phyloP scores from a whole-genome alignment of 2,888 invertebrate species.

The Lasioglossum calceatum region DNA sequence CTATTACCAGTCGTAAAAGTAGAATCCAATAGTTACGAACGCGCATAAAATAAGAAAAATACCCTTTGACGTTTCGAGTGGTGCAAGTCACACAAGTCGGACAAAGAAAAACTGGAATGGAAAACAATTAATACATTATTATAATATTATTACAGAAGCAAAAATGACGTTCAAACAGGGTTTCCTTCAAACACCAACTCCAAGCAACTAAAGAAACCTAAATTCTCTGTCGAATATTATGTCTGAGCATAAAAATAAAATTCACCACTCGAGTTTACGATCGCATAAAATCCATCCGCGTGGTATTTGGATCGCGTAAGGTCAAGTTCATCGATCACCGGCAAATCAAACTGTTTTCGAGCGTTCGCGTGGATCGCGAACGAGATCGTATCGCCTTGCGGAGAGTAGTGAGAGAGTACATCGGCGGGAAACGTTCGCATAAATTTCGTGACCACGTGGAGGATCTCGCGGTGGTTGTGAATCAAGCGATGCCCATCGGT shows the following conservation, averaged over 20 bases:
- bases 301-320: not conserved
- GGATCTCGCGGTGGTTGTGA: conserved; percentile 22
- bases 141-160: not conserved
- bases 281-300: not conserved
- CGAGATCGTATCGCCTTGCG: not conserved
- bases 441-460: conserved; percentile 5
- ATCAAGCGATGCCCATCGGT: conserved; percentile 42
- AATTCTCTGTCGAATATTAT: not conserved
- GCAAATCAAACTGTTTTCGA: not conserved
- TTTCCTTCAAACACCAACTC: not conserved
- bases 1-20: not conserved
- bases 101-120: not conserved
- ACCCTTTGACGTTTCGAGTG: too few species aligned
- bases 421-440: not conserved
- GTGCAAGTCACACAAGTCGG: not conserved
- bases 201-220: not conserved
- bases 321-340: not conserved
- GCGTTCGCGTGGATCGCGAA: not conserved
- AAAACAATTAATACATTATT: not conserved
- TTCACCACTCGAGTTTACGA: not conserved
- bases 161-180: not conserved
- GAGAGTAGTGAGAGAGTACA: not conserved
- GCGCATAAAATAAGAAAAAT: not conserved
- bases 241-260: not conserved
- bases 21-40: not conserved